phyloP scores from a whole-genome alignment of 2,888 invertebrate genomes.

The Dryococelus australis region DNA sequence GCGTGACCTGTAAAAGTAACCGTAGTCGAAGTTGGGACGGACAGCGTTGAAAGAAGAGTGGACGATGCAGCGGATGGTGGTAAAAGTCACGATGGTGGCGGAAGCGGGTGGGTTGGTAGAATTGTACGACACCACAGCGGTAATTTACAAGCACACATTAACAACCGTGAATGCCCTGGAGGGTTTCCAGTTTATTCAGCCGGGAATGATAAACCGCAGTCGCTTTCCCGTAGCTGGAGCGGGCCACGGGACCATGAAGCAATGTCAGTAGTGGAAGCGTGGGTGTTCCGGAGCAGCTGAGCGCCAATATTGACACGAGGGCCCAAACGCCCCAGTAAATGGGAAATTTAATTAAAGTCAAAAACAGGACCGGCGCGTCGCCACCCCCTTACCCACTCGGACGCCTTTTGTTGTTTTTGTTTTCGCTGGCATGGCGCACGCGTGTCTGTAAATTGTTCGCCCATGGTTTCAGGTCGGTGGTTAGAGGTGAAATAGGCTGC shows the following conservation, averaged over 20 bases:
- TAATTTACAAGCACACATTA: too few relatives aligned
- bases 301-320: background rate
- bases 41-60: too few relatives aligned
- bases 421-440: background rate
- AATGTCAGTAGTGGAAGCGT: background rate
- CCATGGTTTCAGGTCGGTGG: background rate
- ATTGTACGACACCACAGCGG: too few relatives aligned
- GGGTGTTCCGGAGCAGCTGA: background rate
- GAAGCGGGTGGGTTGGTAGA: too few relatives aligned
- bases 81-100: too few relatives aligned
- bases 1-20: too few relatives aligned
- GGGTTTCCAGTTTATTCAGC: too few relatives aligned
- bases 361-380: background rate
- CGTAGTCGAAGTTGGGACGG: too few relatives aligned
- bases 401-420: slow-evolving; percentile 9
- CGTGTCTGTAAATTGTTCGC: background rate
- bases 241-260: background rate
- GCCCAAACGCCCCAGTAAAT: background rate
- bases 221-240: background rate
- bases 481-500: background rate
- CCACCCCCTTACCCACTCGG: background rate
- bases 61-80: too few relatives aligned
- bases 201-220: background rate
- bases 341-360: slow-evolving; percentile 16
- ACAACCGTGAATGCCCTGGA: too few relatives aligned